These are phyloP conservation scores for Indri indri DNA, from an alignment of 2,113 vertebrate genomes.

Conservation along the genomic window DNA sequence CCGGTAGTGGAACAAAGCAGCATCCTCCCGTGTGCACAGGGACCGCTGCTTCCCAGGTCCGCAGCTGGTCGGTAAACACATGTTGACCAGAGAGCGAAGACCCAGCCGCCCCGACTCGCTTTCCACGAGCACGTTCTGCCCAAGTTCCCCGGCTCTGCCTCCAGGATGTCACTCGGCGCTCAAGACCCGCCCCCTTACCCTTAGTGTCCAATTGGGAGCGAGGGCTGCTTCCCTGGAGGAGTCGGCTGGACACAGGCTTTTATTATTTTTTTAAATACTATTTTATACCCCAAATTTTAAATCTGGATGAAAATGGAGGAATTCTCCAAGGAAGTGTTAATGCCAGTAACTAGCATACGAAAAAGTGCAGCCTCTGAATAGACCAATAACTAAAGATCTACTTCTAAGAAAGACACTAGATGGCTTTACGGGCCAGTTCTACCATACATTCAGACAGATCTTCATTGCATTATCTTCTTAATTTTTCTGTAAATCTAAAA, in stretches of 20 bases:
- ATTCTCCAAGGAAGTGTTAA: not conserved
- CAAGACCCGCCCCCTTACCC: not conserved
- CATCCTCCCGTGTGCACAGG: not conserved
- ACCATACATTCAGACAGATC: not conserved
- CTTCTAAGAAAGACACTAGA: not conserved
- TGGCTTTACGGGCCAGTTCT: not conserved
- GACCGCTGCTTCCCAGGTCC: not conserved
- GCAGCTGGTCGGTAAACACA: not conserved
- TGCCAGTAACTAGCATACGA: not conserved
- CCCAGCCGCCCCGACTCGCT: not conserved
- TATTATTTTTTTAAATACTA: not conserved
- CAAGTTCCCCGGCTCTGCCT: not conserved
- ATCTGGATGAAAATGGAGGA: not conserved
- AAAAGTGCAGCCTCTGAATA: not conserved
- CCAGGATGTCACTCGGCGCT: not conserved
- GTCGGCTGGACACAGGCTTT: not conserved
- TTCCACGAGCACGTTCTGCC: not conserved
- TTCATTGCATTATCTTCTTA: not conserved
- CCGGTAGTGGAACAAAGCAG: not conserved
- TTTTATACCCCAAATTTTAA: not conserved
- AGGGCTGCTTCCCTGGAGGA: rapidly evolving
- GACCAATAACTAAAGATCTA: not conserved
- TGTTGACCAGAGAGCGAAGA: too few relatives aligned
- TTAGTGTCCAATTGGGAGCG: not conserved
- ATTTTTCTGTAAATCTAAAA: not conserved